A percentile compares a stretch with the other conserved stretches of the same genome.
These are phyloP conservation scores for Volucella inanis DNA, from an alignment of 2,888 invertebrate species.

Conservation along the genomic window DNA sequence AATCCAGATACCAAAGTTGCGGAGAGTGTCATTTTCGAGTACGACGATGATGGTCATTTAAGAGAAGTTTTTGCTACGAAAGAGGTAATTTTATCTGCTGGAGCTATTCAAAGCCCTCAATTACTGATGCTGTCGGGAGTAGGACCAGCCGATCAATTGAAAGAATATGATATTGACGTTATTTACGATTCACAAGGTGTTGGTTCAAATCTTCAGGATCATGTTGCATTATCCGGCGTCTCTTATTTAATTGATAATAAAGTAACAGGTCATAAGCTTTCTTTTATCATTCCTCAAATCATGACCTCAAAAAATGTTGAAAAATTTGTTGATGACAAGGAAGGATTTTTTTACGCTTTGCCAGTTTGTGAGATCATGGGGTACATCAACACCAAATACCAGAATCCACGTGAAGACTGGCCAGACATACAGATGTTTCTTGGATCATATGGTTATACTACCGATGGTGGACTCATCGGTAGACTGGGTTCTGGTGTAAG, in stretches of 20 bases:
- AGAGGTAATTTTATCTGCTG: constrained; percentile 94
- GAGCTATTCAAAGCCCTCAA: constrained; percentile 93
- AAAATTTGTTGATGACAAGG: constrained; percentile 85
- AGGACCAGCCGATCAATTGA: constrained; percentile 87
- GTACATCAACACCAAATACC: constrained; percentile 89
- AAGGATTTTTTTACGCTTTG: constrained; percentile 89
- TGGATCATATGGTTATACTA: constrained; percentile 89
- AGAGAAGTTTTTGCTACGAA: constrained; percentile 86
- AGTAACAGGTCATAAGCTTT: constrained; percentile 85
- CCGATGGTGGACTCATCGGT: constrained; percentile 90
- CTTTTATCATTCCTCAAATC: constrained; percentile 88
- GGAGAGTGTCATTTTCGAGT: constrained; percentile 87
- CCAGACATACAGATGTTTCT: constrained; percentile 92
- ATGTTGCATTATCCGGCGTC: constrained; percentile 91
- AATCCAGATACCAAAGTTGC: constrained; percentile 86
- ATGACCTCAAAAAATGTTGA: constrained; percentile 86
- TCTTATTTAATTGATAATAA: constrained; percentile 88
- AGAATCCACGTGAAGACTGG: constrained; percentile 87
- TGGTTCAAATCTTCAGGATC: constrained; percentile 92
- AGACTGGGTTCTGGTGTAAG: constrained; percentile 87
- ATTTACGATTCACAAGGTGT: constrained; percentile 88
- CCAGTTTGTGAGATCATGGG: constrained; percentile 92
- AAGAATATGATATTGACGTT: constrained; percentile 86
- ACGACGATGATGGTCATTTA: constrained; percentile 77
- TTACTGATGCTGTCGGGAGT: constrained; percentile 93